Evolutionary conservation across 1,140 invertebrate species (phyloP).

Genomic region (Lepidurus packardi): DNA sequence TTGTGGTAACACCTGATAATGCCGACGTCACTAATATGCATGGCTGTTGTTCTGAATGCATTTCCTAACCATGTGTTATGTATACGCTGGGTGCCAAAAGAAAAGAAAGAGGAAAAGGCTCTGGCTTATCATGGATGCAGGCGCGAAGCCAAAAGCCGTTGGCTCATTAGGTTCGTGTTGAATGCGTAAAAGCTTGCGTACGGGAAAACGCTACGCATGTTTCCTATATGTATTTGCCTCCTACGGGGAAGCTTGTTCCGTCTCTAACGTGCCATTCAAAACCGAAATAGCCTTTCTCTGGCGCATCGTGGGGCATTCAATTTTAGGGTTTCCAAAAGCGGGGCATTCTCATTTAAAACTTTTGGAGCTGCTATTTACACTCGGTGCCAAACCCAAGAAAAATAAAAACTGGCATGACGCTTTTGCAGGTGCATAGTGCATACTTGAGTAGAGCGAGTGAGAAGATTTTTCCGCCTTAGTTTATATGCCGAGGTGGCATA

Average conservation of each 20-base stretch:
- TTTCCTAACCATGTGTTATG: too few species aligned
- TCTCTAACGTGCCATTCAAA: slow-evolving; percentile 7
- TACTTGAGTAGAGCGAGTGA: background rate
- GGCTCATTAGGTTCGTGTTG: background rate
- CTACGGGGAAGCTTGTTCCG: background rate
- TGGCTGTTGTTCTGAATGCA: too few species aligned
- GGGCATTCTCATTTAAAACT: background rate
- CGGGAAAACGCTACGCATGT: too few species aligned
- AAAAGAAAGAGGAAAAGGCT: too few species aligned
- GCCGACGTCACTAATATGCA: too few species aligned
- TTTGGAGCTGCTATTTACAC: background rate
- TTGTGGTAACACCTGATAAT: too few species aligned
- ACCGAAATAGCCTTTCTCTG: background rate
- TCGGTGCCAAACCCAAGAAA: background rate
- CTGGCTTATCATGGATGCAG: too few species aligned
- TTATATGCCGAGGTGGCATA: slow-evolving; percentile 18
- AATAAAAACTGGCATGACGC: background rate
- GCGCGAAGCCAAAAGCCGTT: too few species aligned
- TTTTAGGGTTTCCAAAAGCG: background rate
- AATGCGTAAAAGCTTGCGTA: background rate
- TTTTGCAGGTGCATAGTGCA: background rate
- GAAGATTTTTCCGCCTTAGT: background rate
- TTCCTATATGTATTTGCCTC: background rate
- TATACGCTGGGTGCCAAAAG: too few species aligned
- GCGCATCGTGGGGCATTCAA: background rate